These are phyloP conservation scores for Pristionchus exspectatus DNA, from an alignment of 2,888 invertebrate genomes.

Conservation along the genomic window DNA sequence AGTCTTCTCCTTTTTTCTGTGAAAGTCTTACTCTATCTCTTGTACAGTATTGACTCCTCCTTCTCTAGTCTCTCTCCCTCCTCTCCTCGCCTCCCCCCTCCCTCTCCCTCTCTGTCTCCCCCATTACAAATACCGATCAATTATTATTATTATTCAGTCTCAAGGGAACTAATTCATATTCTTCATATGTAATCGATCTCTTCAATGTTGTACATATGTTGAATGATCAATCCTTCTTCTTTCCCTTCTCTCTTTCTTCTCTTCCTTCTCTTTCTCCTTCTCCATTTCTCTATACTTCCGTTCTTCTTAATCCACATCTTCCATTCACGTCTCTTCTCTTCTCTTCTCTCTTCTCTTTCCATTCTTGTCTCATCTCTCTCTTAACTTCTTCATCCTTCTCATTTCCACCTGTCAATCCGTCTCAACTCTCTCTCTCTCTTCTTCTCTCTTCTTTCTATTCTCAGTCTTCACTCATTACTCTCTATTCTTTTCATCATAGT, in stretches of 20 bases:
- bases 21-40: neutral
- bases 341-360: neutral
- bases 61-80: neutral
- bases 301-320: neutral
- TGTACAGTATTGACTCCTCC: slow-evolving; percentile 27
- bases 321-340: neutral
- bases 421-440: slow-evolving; percentile 2
- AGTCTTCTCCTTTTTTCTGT: neutral
- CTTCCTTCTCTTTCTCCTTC: slow-evolving; percentile 3
- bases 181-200: neutral
- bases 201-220: neutral
- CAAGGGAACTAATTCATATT: neutral
- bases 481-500: neutral
- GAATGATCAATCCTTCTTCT: neutral
- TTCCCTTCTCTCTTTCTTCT: neutral
- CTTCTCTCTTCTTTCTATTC: neutral
- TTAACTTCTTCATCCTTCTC: neutral
- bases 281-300: slow-evolving; percentile 42
- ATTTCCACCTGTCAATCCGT: neutral
- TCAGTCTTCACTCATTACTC: neutral
- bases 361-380: neutral
- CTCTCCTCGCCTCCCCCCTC: neutral
- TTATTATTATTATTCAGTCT: neutral
- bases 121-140: slow-evolving; percentile 11
- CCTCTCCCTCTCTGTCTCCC: neutral